A percentile compares a stretch with the other conserved stretches of the same genome.
Conservation (phyloP, 2,888 invertebrate genomes). For the Axea sp. region DNA sequence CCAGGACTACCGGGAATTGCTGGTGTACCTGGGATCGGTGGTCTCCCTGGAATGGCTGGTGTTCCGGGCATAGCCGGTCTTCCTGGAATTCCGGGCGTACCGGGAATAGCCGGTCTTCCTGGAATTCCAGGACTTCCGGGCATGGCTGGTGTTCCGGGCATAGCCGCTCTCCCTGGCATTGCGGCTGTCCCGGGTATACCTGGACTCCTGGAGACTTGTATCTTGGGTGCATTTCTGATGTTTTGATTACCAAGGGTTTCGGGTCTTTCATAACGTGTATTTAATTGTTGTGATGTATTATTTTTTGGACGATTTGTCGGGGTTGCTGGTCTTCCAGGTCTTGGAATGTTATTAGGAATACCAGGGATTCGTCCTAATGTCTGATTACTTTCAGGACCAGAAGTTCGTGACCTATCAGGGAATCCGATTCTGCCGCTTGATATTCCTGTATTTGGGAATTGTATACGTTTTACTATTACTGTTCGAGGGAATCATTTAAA, state of each 20-base stretch:
- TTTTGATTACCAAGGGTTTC: constrained; percentile 44
- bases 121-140: constrained; percentile 49
- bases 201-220: constrained; percentile 1
- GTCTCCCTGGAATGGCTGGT: not conserved
- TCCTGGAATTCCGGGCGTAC: not conserved
- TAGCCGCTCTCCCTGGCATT: constrained; percentile 59
- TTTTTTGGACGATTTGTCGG: constrained; percentile 62
- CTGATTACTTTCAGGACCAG: constrained; percentile 35
- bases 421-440: constrained; percentile 40
- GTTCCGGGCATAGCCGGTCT: not conserved
- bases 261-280: constrained; percentile 29
- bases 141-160: constrained; percentile 32
- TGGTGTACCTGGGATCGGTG: constrained; percentile 4
- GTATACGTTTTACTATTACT: constrained; percentile 26
- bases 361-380: constrained; percentile 40
- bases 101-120: constrained; percentile 52
- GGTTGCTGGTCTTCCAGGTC: constrained; percentile 64
- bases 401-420: constrained; percentile 40
- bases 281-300: constrained; percentile 28
- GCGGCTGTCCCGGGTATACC: constrained; percentile 27
- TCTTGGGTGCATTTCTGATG: constrained; percentile 17
- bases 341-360: constrained; percentile 37
- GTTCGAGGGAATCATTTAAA: not conserved
- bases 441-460: constrained; percentile 49
- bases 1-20: not conserved